phyloP scores from a whole-genome alignment of 2,113 vertebrate genomes.

The Theristicus caerulescens region DNA sequence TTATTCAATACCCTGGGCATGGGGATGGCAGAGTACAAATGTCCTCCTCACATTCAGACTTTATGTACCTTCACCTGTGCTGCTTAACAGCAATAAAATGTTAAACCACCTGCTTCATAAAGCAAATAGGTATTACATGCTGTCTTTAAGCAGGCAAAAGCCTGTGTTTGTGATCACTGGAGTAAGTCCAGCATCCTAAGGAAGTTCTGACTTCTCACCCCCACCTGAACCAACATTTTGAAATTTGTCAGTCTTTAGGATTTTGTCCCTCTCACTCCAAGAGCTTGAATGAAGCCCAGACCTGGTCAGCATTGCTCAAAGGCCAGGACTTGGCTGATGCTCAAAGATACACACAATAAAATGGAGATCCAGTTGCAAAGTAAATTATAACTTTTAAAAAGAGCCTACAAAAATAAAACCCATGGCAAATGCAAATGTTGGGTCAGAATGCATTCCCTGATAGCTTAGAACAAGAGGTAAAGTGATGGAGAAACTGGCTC shows the following conservation, averaged over 20 bases:
- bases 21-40: background rate
- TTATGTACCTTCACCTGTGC: background rate
- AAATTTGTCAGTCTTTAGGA: background rate
- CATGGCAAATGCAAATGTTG: background rate
- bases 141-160: background rate
- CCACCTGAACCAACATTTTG: slow-evolving; percentile 43
- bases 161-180: slow-evolving; percentile 13
- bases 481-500: background rate
- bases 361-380: background rate
- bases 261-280: background rate
- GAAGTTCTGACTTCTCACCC: slow-evolving; percentile 8
- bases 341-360: background rate
- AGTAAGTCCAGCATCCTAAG: slow-evolving; percentile 7
- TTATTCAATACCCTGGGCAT: background rate
- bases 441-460: background rate
- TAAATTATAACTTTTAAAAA: background rate
- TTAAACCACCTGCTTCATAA: slow-evolving; percentile 2
- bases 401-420: background rate
- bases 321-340: background rate
- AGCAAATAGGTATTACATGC: background rate
- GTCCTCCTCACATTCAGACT: background rate
- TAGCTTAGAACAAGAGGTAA: background rate
- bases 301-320: background rate
- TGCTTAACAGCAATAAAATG: background rate
- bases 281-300: background rate